These are phyloP conservation scores for Baccha elongata DNA, from an alignment of 2,888 invertebrate genomes.

Conservation along the genomic window DNA sequence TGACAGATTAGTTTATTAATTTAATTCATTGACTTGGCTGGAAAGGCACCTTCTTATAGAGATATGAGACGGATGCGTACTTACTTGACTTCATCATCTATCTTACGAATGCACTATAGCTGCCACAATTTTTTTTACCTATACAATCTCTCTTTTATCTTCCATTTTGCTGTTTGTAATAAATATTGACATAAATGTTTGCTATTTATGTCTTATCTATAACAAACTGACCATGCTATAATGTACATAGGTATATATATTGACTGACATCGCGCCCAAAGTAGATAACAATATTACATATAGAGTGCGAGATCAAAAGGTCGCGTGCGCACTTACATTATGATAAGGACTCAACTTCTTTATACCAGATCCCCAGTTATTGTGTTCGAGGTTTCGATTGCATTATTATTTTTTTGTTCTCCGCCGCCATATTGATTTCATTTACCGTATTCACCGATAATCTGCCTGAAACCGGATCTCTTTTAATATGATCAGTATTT, in stretches of 20 bases:
- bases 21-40: too few species aligned
- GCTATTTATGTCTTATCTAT: conserved; percentile 27
- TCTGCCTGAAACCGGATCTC: conserved; percentile 43
- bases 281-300: conserved; percentile 37
- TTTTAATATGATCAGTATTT: conserved; percentile 20
- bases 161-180: too few species aligned
- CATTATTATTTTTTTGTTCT: neutral
- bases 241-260: too few species aligned
- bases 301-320: conserved; percentile 36
- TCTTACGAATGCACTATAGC: too few species aligned
- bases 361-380: conserved; percentile 41
- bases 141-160: too few species aligned
- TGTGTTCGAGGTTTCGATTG: conserved; percentile 5
- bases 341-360: conserved; percentile 39
- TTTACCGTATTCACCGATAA: conserved; percentile 3
- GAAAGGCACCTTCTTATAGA: too few species aligned
- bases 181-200: too few species aligned
- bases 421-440: neutral
- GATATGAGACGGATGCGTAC: too few species aligned
- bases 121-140: too few species aligned
- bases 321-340: conserved; percentile 38
- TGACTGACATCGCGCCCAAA: conserved; percentile 14
- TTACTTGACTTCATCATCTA: too few species aligned
- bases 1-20: too few species aligned
- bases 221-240: conserved; percentile 11